Conservation (phyloP, 2,888 invertebrate species). For the Drepana falcataria region DNA sequence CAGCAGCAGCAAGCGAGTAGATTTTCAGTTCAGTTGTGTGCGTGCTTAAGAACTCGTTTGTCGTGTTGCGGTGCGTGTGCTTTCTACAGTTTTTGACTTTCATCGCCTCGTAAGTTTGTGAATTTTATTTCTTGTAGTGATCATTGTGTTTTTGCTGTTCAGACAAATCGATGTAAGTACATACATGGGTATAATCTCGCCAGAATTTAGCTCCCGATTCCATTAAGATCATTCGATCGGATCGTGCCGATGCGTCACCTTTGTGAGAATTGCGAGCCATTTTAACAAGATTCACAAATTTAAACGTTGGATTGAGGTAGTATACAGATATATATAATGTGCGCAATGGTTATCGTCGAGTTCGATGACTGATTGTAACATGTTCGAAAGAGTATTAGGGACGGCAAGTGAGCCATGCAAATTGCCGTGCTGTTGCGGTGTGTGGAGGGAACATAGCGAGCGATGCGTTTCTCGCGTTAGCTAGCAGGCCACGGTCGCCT, state of each 20-base stretch:
- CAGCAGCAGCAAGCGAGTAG: not conserved
- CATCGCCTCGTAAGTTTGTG: slow-evolving; percentile 77
- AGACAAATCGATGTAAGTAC: slow-evolving; percentile 25
- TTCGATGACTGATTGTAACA: not conserved
- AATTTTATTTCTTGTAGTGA: slow-evolving; percentile 56
- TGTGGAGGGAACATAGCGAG: slow-evolving; percentile 17
- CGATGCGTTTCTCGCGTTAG: slow-evolving; percentile 12
- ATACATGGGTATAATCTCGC: slow-evolving; percentile 6
- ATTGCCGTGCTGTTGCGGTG: slow-evolving; percentile 51
- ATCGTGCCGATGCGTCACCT: slow-evolving; percentile 78
- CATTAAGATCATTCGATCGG: slow-evolving; percentile 65
- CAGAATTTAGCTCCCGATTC: slow-evolving; percentile 29
- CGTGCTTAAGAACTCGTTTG: slow-evolving; percentile 66
- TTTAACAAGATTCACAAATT: slow-evolving; percentile 56
- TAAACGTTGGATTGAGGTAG: slow-evolving; percentile 19
- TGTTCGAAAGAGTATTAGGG: not conserved
- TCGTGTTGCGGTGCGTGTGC: slow-evolving; percentile 73
- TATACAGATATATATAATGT: not conserved
- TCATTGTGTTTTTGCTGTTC: slow-evolving; percentile 37
- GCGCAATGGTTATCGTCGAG: not conserved
- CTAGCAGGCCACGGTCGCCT: slow-evolving; percentile 26
- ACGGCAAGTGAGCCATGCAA: slow-evolving; percentile 6
- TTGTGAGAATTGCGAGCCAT: slow-evolving; percentile 58
- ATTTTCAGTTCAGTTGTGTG: slow-evolving; percentile 48
- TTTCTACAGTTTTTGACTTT: slow-evolving; percentile 70